Conservation (phyloP, 1,140 invertebrate genomes). For the Drosophila leontia region DNA sequence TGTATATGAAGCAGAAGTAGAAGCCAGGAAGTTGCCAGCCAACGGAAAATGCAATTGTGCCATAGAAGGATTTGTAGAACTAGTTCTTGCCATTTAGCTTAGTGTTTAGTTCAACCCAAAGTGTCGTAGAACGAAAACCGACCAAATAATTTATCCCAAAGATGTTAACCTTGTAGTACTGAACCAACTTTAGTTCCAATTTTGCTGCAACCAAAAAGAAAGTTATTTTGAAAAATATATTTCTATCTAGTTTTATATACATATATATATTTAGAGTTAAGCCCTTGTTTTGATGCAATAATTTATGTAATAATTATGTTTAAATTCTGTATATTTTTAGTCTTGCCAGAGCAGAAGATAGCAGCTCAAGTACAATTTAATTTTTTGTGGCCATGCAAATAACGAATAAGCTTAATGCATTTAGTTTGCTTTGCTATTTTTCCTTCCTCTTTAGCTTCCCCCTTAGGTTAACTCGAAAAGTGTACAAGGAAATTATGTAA, state of each 20-base stretch:
- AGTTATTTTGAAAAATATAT: conserved; percentile 10
- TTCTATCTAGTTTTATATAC: conserved; percentile 1
- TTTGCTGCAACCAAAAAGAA: conserved; percentile 59
- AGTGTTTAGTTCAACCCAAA: conserved; percentile 30
- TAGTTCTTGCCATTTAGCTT: conserved; percentile 76
- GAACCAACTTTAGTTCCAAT: conserved; percentile 30
- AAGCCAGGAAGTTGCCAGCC: conserved; percentile 24
- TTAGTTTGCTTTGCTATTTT: conserved; percentile 34
- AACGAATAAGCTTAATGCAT: conserved; percentile 44
- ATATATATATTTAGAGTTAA: conserved; percentile 8
- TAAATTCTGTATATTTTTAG: conserved; percentile 21
- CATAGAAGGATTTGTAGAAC: conserved; percentile 60
- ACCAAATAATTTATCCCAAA: conserved; percentile 74
- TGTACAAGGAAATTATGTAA: conserved; percentile 25
- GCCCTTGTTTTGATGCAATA: conserved; percentile 26
- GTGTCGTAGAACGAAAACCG: conserved; percentile 44
- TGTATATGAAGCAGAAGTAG: conserved; percentile 83
- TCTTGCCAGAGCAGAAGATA: conserved; percentile 63
- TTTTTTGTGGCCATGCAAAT: conserved; percentile 66
- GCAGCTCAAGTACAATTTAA: conserved; percentile 45
- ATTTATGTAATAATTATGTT: conserved; percentile 21
- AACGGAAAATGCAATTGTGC: conserved; percentile 54
- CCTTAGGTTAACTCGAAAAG: conserved; percentile 4
- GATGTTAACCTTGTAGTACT: conserved; percentile 50
- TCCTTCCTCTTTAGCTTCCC: conserved; percentile 15